A percentile compares a stretch with the other conserved stretches of the same genome.
phyloP scores from a whole-genome alignment of 1,140 invertebrate species.

The Laupala kohalensis region DNA sequence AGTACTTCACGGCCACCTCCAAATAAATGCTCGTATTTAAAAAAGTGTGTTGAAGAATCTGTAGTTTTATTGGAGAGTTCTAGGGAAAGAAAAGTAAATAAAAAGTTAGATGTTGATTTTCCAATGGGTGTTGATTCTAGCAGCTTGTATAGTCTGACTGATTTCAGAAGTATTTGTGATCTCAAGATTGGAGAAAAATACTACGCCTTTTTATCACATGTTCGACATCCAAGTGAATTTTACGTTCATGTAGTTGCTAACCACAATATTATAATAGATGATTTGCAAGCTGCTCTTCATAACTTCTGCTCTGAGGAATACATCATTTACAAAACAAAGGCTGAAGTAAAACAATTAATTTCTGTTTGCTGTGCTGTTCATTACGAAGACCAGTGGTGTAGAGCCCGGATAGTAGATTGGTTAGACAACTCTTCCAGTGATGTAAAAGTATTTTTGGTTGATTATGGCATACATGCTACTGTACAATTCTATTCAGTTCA shows the following conservation, averaged over 20 bases:
- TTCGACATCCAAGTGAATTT: neutral
- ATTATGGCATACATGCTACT: neutral
- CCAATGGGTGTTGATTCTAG: too few species aligned
- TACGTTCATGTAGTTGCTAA: neutral
- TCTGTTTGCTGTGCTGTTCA: neutral
- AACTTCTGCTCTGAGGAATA: neutral
- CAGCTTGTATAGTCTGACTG: neutral
- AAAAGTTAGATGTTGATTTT: too few species aligned
- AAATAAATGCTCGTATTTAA: too few species aligned
- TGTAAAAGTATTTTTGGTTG: neutral
- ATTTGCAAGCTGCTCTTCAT: neutral
- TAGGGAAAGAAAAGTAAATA: too few species aligned
- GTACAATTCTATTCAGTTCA: neutral
- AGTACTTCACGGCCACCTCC: too few species aligned
- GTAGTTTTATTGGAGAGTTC: too few species aligned
- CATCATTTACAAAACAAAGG: neutral
- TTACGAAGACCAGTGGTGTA: neutral
- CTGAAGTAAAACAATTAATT: neutral
- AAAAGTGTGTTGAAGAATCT: neutral
- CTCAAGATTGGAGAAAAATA: neutral
- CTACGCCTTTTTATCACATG: neutral
- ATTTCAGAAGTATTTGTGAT: neutral
- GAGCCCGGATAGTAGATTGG: neutral
- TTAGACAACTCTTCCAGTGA: neutral
- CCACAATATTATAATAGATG: neutral